Conservation (phyloP, 1,140 invertebrate genomes). For the Riptortus pedestris region DNA sequence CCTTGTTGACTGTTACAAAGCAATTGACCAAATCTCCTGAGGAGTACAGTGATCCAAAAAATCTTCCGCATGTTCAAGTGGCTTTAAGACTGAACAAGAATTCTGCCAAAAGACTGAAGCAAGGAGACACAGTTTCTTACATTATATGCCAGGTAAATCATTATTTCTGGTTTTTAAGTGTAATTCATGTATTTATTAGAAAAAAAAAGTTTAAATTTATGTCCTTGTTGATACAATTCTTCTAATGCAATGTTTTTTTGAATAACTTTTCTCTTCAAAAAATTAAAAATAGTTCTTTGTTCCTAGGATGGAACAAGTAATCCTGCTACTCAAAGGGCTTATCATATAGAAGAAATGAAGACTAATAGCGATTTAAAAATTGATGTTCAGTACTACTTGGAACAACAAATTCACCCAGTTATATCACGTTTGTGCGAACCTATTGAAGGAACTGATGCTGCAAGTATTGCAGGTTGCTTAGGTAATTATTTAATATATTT, state of each 20-base stretch:
- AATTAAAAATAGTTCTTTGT: too few species aligned
- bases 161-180: neutral
- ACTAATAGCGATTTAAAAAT: constrained; percentile 57
- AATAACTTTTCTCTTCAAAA: too few species aligned
- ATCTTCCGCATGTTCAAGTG: constrained; percentile 83
- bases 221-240: neutral
- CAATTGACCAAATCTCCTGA: constrained; percentile 90
- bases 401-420: constrained; percentile 87
- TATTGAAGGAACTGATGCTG: constrained; percentile 85
- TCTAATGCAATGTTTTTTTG: neutral
- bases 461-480: constrained; percentile 77
- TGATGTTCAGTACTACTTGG: constrained; percentile 74
- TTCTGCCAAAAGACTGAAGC: constrained; percentile 70
- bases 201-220: too few species aligned
- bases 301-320: constrained; percentile 60
- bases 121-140: constrained; percentile 91
- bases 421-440: constrained; percentile 88
- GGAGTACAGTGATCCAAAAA: constrained; percentile 79
- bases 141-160: constrained; percentile 73
- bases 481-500: too few species aligned
- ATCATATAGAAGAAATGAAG: constrained; percentile 84
- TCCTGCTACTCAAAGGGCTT: constrained; percentile 80
- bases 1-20: constrained; percentile 82
- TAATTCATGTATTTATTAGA: too few species aligned
- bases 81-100: constrained; percentile 75